Conservation (phyloP, 2,888 invertebrate species). For the Papilio protenor region DNA sequence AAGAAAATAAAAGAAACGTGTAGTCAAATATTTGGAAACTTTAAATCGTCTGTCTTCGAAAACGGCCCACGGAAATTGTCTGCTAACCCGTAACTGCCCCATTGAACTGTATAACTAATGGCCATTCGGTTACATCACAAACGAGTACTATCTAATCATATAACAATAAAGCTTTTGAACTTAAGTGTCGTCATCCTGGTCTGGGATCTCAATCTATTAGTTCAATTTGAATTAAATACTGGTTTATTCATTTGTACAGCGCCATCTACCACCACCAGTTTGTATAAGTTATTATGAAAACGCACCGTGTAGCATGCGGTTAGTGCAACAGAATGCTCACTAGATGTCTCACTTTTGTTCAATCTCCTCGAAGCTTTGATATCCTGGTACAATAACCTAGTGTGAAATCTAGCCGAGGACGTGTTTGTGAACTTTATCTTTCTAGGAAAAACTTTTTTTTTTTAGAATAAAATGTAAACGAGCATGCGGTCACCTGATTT, state of each 20-base stretch:
- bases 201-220: no score
- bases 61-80: no score
- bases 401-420: conserved; percentile 4
- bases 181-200: no score
- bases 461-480: background rate
- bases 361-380: background rate
- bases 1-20: no score
- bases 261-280: background rate
- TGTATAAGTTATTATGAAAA: background rate
- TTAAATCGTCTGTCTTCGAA: no score
- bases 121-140: no score
- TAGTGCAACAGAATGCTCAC: background rate
- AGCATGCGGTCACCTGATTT: background rate
- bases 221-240: background rate
- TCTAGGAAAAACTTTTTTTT: background rate
- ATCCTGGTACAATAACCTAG: conserved; percentile 13
- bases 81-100: no score
- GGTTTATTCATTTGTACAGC: background rate
- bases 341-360: background rate
- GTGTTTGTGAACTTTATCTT: background rate
- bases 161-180: no score
- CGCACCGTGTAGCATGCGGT: background rate
- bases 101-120: no score
- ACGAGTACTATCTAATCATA: no score
- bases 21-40: no score